Base-by-base conservation (phyloP, 1,140 invertebrate genomes). In the Pseudomyrmex pallidus region DNA sequence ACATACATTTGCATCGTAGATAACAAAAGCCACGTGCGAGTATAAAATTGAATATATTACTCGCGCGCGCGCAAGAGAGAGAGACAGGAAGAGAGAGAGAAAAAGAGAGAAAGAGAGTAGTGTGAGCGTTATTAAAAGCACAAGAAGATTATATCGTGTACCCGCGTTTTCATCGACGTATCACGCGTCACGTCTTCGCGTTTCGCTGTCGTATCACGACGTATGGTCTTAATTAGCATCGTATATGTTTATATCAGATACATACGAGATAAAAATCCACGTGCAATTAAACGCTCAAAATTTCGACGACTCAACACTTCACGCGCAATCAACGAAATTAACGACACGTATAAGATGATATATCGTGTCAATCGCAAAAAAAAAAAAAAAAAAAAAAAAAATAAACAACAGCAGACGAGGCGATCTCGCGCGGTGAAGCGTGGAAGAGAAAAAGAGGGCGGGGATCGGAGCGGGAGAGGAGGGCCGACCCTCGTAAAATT, bases 401-500 rank as follows among this genome's bases (percentile, higher is more conserved):
- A 52, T 67, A 85, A 87, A 88, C 74, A 57, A 61, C 63, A 70
- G 82, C 70, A 63, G 77, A 86, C 56, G 57, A 57, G 46, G 10
- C 35, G 25, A 46, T 59, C 57, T 68, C 52, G 22, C 7, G 46
- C 54, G 59, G 22, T 46, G 61, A 62, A 72, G 22, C 15, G 17
- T 70, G 35, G 10, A 44, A 59, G 63, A 59, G 63, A 80, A 56
- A 66, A 59, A 84, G 44, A 57, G 20, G 48, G 52, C 50, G 17
- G 35, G 35, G 0, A 35, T 0, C 15, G 17, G 17, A n/a, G n/a
- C 61, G 56, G 15, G 62, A 52, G 44, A 56, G 82, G 76, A 64
- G 20, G 87, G 80, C 70, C 64, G 84, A 44, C 80, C 70, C 87
- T 89, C 88, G 88, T 89, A 89, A 89, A 89, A 89, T 89, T 89